Conservation (phyloP, 2,797 vertebrate genomes). For the Sebastes goodei region DNA sequence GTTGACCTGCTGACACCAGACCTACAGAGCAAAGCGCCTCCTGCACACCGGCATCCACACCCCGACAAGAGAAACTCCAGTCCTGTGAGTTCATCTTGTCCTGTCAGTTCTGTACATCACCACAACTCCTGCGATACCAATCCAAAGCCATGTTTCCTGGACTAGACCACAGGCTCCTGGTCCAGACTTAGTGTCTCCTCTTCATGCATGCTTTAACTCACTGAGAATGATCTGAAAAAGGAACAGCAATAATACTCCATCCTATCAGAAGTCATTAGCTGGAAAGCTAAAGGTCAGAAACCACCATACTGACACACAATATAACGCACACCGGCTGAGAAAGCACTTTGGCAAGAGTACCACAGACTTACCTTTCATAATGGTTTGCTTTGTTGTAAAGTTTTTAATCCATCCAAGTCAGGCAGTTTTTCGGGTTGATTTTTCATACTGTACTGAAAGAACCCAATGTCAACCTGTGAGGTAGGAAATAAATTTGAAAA, state of each 20-base stretch:
- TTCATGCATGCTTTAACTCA: neutral
- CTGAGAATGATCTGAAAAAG: neutral
- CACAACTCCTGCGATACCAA: neutral
- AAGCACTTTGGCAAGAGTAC: constrained; percentile 18
- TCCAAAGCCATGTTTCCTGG: neutral
- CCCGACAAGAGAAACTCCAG: neutral
- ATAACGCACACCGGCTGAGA: neutral
- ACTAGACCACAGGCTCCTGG: neutral
- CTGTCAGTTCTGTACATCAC: neutral
- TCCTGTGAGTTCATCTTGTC: neutral
- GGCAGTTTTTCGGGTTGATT: neutral
- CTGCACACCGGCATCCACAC: no score
- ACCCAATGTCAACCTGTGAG: neutral
- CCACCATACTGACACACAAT: constrained; percentile 20
- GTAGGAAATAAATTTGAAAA: neutral
- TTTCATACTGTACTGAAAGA: neutral
- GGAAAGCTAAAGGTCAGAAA: neutral
- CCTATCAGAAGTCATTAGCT: neutral
- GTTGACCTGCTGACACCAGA: neutral
- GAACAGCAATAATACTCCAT: neutral
- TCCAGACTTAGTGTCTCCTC: neutral
- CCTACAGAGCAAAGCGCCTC: neutral
- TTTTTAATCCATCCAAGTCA: neutral
- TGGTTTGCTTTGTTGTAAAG: constrained; percentile 1
- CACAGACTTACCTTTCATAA: constrained; percentile 32